phyloP scores from a whole-genome alignment of 2,113 vertebrate genomes.

The Furnarius figulus region DNA sequence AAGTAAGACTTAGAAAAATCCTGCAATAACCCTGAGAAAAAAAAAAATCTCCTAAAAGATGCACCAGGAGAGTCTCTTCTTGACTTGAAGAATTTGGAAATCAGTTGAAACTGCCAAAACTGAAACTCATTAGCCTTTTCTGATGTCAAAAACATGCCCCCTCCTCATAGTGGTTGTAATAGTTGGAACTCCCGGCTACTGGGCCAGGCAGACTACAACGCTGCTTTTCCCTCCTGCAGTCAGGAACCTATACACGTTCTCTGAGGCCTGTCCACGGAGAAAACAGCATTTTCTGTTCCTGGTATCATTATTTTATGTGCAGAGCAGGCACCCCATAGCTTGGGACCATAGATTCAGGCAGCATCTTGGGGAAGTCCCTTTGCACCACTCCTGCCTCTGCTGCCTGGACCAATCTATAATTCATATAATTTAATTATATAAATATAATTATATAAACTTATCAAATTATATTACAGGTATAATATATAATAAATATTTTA shows the following conservation, averaged over 20 bases:
- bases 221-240: not conserved
- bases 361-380: not conserved
- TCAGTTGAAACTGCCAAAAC: not conserved
- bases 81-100: not conserved
- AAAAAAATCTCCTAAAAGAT: not conserved
- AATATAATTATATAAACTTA: no score
- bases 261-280: no score
- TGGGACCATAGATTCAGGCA: not conserved
- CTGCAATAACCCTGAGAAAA: not conserved
- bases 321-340: not conserved
- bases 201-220: not conserved
- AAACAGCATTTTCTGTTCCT: not conserved
- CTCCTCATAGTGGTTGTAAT: not conserved
- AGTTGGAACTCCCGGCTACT: not conserved
- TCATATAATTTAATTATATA: not conserved
- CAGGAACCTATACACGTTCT: not conserved
- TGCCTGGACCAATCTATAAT: not conserved
- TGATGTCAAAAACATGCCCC: not conserved
- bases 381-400: not conserved
- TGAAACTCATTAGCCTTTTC: not conserved
- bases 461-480: not conserved
- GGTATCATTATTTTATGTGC: not conserved
- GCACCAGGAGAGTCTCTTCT: not conserved
- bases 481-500: not conserved
- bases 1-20: not conserved